Percentiles rank a stretch among this genome's conserved stretches.
These are phyloP conservation scores for Drosophila formosana DNA, from an alignment of 2,888 invertebrate genomes.

Conservation along the genomic window DNA sequence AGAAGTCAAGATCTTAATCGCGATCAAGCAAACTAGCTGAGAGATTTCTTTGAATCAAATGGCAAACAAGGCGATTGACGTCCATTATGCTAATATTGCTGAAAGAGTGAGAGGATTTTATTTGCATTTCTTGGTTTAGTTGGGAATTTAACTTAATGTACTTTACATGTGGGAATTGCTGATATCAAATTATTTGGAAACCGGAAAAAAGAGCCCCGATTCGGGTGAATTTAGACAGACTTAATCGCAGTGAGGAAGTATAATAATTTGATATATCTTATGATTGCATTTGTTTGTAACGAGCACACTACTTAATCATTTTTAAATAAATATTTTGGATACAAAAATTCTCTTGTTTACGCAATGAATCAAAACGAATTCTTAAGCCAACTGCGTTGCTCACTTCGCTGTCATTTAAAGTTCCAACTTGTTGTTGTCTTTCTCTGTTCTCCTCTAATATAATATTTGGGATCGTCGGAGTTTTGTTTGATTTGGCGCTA, in stretches of 20 bases:
- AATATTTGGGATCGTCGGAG: slow-evolving; percentile 30
- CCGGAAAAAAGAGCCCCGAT: no score
- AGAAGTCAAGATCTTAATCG: neutral
- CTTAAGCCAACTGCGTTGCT: neutral
- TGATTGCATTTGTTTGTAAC: no score
- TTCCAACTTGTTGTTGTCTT: slow-evolving; percentile 15
- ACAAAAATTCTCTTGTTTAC: neutral
- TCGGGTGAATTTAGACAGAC: no score
- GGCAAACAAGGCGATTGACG: neutral
- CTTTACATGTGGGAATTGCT: neutral
- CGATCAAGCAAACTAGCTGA: neutral
- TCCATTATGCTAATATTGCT: neutral
- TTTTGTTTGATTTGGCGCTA: slow-evolving; percentile 61
- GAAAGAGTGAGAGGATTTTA: neutral
- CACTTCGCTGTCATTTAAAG: neutral
- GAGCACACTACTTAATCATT: neutral
- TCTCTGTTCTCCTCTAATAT: slow-evolving; percentile 12
- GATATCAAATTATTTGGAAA: no score
- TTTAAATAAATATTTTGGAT: neutral
- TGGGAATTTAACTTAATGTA: neutral
- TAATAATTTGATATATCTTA: no score
- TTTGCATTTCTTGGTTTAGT: neutral
- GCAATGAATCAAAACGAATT: neutral
- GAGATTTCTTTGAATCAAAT: neutral
- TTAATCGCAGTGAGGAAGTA: no score